Conservation (phyloP, 2,113 vertebrate genomes). For the Strigops habroptila region DNA sequence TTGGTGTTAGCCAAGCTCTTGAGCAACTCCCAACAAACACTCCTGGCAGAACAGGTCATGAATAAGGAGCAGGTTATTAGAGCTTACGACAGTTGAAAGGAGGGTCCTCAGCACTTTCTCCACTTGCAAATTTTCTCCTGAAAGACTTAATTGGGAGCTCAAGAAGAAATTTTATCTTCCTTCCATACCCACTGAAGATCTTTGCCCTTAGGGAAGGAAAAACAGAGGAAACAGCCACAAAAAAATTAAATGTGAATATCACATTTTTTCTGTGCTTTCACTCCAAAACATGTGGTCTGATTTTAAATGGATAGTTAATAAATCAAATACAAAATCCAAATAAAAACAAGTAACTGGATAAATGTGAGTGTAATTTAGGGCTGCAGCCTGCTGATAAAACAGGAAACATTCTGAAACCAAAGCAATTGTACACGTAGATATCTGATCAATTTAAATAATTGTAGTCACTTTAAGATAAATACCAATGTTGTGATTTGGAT, state of each 20-base stretch:
- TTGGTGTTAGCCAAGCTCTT: background rate
- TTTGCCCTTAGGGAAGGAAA: background rate
- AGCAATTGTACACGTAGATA: background rate
- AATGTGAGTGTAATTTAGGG: background rate
- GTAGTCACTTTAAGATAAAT: background rate
- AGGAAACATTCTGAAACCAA: background rate
- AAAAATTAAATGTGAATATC: background rate
- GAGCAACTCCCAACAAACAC: rapidly evolving
- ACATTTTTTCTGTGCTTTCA: background rate
- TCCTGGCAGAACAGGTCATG: background rate
- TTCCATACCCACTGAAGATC: background rate
- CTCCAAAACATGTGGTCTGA: background rate
- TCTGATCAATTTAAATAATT: background rate
- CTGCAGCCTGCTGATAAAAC: background rate
- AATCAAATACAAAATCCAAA: background rate
- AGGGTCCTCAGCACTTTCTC: background rate
- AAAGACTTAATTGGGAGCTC: background rate
- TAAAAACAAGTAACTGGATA: background rate
- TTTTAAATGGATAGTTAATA: background rate
- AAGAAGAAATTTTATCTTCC: background rate
- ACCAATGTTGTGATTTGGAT: background rate
- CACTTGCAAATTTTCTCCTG: background rate
- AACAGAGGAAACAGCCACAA: background rate
- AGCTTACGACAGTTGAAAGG: background rate
- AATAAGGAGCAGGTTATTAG: background rate